Percentiles rank a stretch among this genome's conserved stretches.
These are phyloP conservation scores for Mastomys natalensis DNA, from an alignment of 2,113 vertebrate genomes.

Conservation along the genomic window DNA sequence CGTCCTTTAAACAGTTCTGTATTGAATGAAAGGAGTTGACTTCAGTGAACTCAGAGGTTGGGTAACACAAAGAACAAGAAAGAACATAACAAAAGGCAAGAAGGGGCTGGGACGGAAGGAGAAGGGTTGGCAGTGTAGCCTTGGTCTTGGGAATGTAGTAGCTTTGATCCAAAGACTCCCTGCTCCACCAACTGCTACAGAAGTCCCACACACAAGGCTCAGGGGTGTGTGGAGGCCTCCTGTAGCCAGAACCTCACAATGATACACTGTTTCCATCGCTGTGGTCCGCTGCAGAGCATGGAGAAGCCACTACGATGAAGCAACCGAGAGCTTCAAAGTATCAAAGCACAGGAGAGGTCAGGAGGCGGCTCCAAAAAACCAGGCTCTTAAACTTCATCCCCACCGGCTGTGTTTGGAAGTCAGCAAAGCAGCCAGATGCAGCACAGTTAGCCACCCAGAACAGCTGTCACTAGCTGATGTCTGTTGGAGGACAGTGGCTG, in stretches of 20 bases:
- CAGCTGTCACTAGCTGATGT: constrained; percentile 80
- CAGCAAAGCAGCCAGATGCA: constrained; percentile 90
- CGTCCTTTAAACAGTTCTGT: background rate
- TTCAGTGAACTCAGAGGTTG: background rate
- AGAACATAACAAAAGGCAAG: constrained; percentile 94
- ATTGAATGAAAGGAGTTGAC: background rate
- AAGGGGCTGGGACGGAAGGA: constrained; percentile 92
- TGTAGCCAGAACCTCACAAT: constrained; percentile 94
- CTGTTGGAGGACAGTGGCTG: constrained; percentile 86
- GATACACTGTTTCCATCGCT: constrained; percentile 97
- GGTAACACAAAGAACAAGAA: constrained; percentile 86
- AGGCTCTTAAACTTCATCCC: constrained; percentile 95
- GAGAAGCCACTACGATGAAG: constrained; percentile 96
- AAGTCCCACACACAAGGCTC: constrained; percentile 88
- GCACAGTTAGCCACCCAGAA: constrained; percentile 85
- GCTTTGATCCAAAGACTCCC: constrained; percentile 87
- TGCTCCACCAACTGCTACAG: constrained; percentile 77
- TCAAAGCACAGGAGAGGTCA: constrained; percentile 97
- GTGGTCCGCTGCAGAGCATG: constrained; percentile 93
- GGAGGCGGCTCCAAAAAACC: constrained; percentile 91
- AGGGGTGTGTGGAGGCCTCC: constrained; percentile 96
- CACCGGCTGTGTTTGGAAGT: constrained; percentile 97
- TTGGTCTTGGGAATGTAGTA: constrained; percentile 96
- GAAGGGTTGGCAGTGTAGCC: constrained; percentile 88
- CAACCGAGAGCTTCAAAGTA: constrained; percentile 98